These are phyloP conservation scores for Sarcophaga caerulescens DNA, from an alignment of 2,888 invertebrate species.

Conservation along the genomic window DNA sequence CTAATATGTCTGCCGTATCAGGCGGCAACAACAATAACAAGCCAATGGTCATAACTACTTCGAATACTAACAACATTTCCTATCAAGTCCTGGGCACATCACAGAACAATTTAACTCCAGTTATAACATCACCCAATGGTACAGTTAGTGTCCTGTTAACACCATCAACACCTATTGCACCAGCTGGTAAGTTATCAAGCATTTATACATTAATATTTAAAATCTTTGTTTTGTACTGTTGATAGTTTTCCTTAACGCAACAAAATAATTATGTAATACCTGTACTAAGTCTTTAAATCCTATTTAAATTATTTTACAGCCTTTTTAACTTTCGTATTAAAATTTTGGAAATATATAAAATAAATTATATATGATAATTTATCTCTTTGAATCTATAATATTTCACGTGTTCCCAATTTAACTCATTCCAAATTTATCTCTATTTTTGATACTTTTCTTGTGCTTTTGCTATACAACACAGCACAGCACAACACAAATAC, in stretches of 20 bases:
- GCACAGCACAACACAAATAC: conserved; percentile 21
- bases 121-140: conserved; percentile 56
- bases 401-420: conserved; percentile 51
- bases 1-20: conserved; percentile 30
- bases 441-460: conserved; percentile 29
- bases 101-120: conserved; percentile 47
- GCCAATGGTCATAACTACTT: conserved; percentile 39
- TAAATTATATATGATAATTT: not conserved
- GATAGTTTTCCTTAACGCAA: not conserved
- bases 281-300: not conserved
- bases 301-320: not conserved
- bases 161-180: conserved; percentile 41
- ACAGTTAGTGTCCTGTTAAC: conserved; percentile 61
- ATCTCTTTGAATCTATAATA: conserved; percentile 25
- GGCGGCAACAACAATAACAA: conserved; percentile 31
- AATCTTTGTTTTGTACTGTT: not conserved
- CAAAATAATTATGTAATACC: conserved; percentile 52
- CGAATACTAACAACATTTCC: conserved; percentile 44
- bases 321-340: not conserved
- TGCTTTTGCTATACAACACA: conserved; percentile 16
- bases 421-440: conserved; percentile 52
- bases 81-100: conserved; percentile 59
- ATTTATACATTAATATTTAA: not conserved
- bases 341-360: not conserved
- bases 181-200: conserved; percentile 53